These are phyloP conservation scores for Anthophora plumipes DNA, from an alignment of 2,888 invertebrate species.

Conservation along the genomic window DNA sequence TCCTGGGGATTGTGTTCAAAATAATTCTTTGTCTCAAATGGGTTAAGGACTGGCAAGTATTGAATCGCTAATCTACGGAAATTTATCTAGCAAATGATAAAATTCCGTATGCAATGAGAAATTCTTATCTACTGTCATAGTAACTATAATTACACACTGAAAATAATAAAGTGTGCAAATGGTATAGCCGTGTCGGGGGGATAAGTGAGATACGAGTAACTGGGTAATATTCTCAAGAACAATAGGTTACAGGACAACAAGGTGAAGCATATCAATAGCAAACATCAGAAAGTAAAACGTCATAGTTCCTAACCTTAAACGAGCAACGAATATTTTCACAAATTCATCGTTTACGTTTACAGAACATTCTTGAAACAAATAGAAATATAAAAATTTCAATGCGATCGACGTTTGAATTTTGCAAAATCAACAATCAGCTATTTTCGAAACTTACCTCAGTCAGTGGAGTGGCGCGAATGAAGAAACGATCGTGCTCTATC, in stretches of 20 bases:
- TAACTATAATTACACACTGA: conserved; percentile 4
- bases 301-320: conserved; percentile 48
- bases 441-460: conserved; percentile 27
- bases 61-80: neutral
- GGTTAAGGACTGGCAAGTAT: neutral
- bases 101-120: conserved; percentile 14
- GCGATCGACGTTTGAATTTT: neutral
- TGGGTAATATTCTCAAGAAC: neutral
- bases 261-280: neutral
- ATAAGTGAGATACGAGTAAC: neutral
- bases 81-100: conserved; percentile 1
- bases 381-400: neutral
- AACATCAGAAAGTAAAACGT: conserved; percentile 17
- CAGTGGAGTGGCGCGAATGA: neutral
- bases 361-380: accelerated
- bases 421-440: neutral
- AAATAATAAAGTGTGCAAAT: neutral
- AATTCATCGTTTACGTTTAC: neutral
- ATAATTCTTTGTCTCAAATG: no score
- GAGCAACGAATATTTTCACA: no score
- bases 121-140: conserved; percentile 41
- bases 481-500: neutral
- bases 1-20: no score
- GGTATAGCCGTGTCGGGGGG: neutral
- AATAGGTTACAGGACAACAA: neutral